A percentile compares a stretch with the other conserved stretches of the same genome.
Evolutionary conservation across 2,888 invertebrate genomes (phyloP).

Genomic region (Colletes collaris): DNA sequence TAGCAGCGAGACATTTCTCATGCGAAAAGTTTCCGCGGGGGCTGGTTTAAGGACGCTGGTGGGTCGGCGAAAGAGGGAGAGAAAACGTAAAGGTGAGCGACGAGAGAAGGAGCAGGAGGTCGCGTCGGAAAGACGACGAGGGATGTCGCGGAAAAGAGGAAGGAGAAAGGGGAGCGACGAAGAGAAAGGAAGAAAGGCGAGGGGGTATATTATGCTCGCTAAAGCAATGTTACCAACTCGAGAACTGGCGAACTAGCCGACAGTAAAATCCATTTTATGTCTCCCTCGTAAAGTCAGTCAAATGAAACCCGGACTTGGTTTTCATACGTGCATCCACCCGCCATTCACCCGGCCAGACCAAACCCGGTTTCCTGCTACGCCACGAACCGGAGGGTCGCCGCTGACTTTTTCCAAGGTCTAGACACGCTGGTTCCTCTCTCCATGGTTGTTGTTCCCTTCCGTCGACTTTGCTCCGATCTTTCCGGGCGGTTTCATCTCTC

Average conservation of each 20-base stretch:
- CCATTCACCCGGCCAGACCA: slow-evolving; percentile 47
- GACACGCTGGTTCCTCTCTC: slow-evolving; percentile 45
- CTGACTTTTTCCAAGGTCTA: slow-evolving; percentile 61
- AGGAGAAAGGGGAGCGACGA: slow-evolving; percentile 11
- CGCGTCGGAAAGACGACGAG: slow-evolving; percentile 13
- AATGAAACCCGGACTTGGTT: slow-evolving; percentile 82
- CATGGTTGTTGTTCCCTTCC: neutral
- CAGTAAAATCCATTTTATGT: slow-evolving; percentile 82
- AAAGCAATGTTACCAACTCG: slow-evolving; percentile 81
- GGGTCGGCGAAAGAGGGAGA: slow-evolving; percentile 44
- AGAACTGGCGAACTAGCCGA: slow-evolving; percentile 82
- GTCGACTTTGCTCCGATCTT: neutral
- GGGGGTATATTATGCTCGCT: slow-evolving; percentile 75
- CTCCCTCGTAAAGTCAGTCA: slow-evolving; percentile 82
- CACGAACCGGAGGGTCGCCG: slow-evolving; percentile 29
- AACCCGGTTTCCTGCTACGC: slow-evolving; percentile 54
- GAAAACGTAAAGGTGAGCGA: slow-evolving; percentile 1
- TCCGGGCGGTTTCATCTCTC: slow-evolving; percentile 3
- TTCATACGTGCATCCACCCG: slow-evolving; percentile 79
- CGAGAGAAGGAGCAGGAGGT: slow-evolving; percentile 22
- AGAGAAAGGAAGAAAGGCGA: slow-evolving; percentile 18
- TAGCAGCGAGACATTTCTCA: slow-evolving; percentile 70
- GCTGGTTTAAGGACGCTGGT: slow-evolving; percentile 53
- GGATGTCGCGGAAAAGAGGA: slow-evolving; percentile 1
- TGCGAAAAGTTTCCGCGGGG: slow-evolving; percentile 70